Evolutionary conservation across 2,888 invertebrate species (phyloP).

Genomic region (Antheraea yamamai): DNA sequence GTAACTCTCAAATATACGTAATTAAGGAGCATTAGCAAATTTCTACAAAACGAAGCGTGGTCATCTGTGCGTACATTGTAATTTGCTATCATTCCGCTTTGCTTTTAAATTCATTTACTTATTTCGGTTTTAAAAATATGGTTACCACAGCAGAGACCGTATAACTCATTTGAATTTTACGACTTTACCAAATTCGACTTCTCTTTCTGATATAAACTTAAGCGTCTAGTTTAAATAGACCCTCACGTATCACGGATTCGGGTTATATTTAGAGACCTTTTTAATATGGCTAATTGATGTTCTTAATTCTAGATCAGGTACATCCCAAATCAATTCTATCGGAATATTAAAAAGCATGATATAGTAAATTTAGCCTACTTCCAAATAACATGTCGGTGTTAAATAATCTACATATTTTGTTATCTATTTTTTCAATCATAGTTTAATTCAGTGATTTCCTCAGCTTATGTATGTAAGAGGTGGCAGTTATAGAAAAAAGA

Average conservation of each 20-base stretch:
- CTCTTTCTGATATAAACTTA: neutral
- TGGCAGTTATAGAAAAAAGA: slow-evolving; percentile 81
- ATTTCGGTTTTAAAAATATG: slow-evolving; percentile 72
- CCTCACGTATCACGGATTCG: neutral
- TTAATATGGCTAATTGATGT: neutral
- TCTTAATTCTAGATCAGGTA: neutral
- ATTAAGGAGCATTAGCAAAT: slow-evolving; percentile 28
- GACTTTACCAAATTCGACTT: neutral
- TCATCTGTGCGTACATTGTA: slow-evolving; percentile 47
- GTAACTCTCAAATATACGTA: slow-evolving; percentile 17
- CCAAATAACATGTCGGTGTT: neutral
- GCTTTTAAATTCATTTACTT: slow-evolving; percentile 56
- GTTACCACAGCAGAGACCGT: slow-evolving; percentile 60
- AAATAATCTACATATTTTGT: neutral
- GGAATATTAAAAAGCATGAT: neutral
- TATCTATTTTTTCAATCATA: neutral
- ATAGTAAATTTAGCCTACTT: neutral
- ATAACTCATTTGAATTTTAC: slow-evolving; percentile 59
- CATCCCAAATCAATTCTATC: neutral
- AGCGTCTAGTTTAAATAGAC: neutral
- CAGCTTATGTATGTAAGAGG: slow-evolving; percentile 49
- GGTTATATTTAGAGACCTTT: neutral
- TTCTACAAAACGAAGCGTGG: slow-evolving; percentile 35
- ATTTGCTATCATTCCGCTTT: slow-evolving; percentile 51
- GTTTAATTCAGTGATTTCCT: slow-evolving; percentile 7